phyloP scores from a whole-genome alignment of 2,797 vertebrate species.

The Cirrhinus molitorella region DNA sequence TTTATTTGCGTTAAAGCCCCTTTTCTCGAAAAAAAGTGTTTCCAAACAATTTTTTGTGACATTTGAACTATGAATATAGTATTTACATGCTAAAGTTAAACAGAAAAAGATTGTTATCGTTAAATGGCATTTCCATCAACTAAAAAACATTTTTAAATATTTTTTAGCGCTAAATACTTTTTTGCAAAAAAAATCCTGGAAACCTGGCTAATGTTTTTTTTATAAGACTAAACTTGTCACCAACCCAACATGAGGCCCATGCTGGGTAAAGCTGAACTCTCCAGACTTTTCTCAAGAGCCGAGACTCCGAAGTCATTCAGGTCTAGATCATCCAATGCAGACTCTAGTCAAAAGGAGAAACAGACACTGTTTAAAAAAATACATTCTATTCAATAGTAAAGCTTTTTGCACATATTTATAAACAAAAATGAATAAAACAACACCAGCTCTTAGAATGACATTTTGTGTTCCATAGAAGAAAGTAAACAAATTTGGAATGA shows the following conservation, averaged over 20 bases:
- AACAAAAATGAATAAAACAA: neutral
- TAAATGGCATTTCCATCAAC: no score
- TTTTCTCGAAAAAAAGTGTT: no score
- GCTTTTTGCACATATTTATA: neutral
- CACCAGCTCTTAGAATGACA: neutral
- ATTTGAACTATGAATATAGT: no score
- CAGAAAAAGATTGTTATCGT: no score
- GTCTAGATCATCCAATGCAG: conserved; percentile 94
- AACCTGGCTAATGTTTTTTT: no score
- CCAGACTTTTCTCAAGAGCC: conserved; percentile 93
- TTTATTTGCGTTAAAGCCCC: no score
- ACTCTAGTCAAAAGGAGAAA: conserved; percentile 79
- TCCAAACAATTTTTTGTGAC: no score
- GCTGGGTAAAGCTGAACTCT: conserved; percentile 86
- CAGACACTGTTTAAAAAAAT: neutral
- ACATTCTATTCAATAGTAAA: neutral
- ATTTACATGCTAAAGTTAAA: no score
- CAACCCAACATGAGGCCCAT: conserved; percentile 92
- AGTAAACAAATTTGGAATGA: neutral
- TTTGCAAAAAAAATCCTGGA: no score
- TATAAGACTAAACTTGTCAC: conserved; percentile 44
- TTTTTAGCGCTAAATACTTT: no score
- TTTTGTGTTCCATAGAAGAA: neutral
- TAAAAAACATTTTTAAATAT: no score
- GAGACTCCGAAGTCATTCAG: conserved; percentile 96